Evolutionary conservation across 2,888 invertebrate species (phyloP).

Genomic region (Cosmopolites sordidus): DNA sequence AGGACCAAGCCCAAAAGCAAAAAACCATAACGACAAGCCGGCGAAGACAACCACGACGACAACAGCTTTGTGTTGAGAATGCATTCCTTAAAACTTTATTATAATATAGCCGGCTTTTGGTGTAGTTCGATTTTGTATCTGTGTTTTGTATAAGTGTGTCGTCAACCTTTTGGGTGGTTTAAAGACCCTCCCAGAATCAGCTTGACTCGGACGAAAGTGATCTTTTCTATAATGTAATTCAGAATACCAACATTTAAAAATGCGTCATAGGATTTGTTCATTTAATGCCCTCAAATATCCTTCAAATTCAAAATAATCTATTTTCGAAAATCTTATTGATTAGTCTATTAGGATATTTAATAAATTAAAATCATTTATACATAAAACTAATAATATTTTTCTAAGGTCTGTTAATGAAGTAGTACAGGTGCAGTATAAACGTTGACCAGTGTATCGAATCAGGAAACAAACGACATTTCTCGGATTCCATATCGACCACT

Average conservation of each 20-base stretch:
- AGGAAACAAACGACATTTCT: background rate
- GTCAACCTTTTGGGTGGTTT: background rate
- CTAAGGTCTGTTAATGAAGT: too few species aligned
- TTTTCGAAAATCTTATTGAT: too few species aligned
- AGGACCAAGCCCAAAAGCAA: conserved; percentile 34
- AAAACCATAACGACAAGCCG: conserved; percentile 31
- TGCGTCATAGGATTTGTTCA: too few species aligned
- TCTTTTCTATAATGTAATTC: background rate
- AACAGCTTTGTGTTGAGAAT: conserved; percentile 21
- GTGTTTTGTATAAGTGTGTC: background rate
- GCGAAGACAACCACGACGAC: conserved; percentile 27
- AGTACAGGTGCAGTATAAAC: background rate
- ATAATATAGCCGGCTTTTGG: conserved; percentile 7
- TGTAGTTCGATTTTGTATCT: background rate
- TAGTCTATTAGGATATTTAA: too few species aligned
- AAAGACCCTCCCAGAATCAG: background rate
- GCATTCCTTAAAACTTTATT: conserved; percentile 24
- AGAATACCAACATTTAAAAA: too few species aligned
- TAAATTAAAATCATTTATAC: too few species aligned
- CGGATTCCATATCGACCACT: background rate
- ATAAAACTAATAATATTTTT: too few species aligned
- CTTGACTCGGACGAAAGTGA: background rate
- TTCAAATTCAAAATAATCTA: too few species aligned
- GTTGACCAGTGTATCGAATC: background rate
- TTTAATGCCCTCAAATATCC: too few species aligned